Percentiles rank a stretch among this genome's conserved stretches.
phyloP scores from a whole-genome alignment of 2,113 vertebrate species.

The Laticauda colubrina region DNA sequence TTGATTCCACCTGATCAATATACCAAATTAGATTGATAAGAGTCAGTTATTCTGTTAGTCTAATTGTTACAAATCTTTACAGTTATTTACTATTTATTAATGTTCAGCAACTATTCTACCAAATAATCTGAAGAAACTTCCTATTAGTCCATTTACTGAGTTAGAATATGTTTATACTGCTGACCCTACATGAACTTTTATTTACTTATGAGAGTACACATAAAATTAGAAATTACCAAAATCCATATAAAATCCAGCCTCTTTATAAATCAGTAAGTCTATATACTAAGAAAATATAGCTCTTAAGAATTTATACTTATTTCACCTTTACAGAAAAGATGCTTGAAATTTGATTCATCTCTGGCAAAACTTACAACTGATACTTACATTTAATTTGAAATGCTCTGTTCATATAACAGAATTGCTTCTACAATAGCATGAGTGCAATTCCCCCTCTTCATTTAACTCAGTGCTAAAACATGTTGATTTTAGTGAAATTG shows the following conservation, averaged over 20 bases:
- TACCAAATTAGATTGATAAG: slow-evolving; percentile 9
- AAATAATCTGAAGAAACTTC: not conserved
- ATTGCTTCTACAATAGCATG: not conserved
- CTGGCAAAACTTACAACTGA: not conserved
- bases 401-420: not conserved
- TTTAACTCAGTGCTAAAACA: not conserved
- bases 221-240: not conserved
- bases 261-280: not conserved
- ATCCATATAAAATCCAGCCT: not conserved
- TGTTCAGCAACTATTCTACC: not conserved
- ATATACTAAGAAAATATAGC: not conserved
- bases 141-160: not conserved
- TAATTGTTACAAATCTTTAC: not conserved
- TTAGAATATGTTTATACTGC: not conserved
- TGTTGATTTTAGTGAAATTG: not conserved
- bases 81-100: not conserved
- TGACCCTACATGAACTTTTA: not conserved
- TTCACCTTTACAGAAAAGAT: not conserved
- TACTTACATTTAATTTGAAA: not conserved
- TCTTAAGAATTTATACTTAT: not conserved
- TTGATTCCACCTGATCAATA: slow-evolving; percentile 85
- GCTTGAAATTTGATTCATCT: not conserved
- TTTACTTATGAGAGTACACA: not conserved
- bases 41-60: not conserved
- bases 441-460: too few relatives aligned